These are phyloP conservation scores for Erythrolamprus reginae DNA, from an alignment of 2,113 vertebrate genomes.

Conservation along the genomic window DNA sequence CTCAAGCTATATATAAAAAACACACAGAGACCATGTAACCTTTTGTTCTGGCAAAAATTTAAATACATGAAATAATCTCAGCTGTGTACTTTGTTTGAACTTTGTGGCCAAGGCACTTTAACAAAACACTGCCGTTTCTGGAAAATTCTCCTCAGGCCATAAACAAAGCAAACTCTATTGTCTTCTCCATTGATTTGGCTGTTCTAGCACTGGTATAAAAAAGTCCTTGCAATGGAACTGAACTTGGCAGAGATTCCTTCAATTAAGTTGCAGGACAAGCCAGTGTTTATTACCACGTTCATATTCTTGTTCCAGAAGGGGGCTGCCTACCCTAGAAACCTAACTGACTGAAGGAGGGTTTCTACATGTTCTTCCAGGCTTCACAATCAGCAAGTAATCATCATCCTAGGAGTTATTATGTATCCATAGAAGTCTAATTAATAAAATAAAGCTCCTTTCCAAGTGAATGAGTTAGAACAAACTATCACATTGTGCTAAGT, in stretches of 20 bases:
- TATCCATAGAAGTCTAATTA: too few relatives aligned
- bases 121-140: neutral
- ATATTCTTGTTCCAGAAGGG: neutral
- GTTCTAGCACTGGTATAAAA: neutral
- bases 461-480: neutral
- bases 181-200: neutral
- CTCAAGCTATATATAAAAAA: constrained; percentile 8
- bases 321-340: neutral
- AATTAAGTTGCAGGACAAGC: neutral
- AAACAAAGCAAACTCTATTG: neutral
- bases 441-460: neutral
- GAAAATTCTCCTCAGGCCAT: neutral
- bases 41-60: neutral
- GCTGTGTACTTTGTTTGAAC: neutral
- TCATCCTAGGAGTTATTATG: neutral
- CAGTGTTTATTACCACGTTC: neutral
- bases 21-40: neutral
- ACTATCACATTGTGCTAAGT: neutral
- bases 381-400: neutral
- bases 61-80: fast-evolving
- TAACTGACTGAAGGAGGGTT: neutral
- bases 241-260: neutral
- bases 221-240: neutral
- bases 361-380: neutral
- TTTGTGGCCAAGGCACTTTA: neutral